phyloP scores from a whole-genome alignment of 2,888 invertebrate species.

The Torymus texanus region DNA sequence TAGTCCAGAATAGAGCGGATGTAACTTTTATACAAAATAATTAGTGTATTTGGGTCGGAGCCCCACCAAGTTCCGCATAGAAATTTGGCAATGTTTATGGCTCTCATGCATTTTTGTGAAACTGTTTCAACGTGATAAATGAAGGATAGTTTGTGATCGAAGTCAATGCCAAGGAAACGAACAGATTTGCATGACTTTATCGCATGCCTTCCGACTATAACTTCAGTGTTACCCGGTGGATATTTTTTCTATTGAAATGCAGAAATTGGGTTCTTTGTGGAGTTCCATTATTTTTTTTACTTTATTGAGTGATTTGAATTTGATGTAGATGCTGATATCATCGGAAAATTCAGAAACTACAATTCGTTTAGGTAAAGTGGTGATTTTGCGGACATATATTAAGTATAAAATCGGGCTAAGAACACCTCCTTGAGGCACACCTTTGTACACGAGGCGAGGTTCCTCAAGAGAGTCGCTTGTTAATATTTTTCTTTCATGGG shows the following conservation, averaged over 20 bases:
- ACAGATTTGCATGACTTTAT: conserved; percentile 11
- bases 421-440: conserved; percentile 23
- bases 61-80: conserved; percentile 25
- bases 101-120: background rate
- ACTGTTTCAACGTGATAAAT: background rate
- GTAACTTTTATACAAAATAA: conserved; percentile 25
- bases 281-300: background rate
- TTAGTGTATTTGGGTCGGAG: background rate
- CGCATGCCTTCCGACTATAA: background rate
- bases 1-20: conserved; percentile 34
- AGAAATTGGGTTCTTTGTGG: conserved; percentile 15
- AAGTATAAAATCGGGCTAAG: conserved; percentile 28
- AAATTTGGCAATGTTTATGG: conserved; percentile 30
- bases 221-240: conserved; percentile 2
- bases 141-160: conserved; percentile 8
- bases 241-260: conserved; percentile 30
- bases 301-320: background rate
- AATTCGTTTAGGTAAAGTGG: background rate
- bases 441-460: conserved; percentile 8
- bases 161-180: background rate
- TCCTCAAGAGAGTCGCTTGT: background rate
- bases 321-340: background rate
- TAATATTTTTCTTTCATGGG: conserved; percentile 2
- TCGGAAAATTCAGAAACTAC: conserved; percentile 20
- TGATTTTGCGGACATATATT: conserved; percentile 12